Evolutionary conservation across 2,888 invertebrate species (phyloP), one percentile per base, ranked within the genome.

Genomic region (Brenthis daphne): DNA sequence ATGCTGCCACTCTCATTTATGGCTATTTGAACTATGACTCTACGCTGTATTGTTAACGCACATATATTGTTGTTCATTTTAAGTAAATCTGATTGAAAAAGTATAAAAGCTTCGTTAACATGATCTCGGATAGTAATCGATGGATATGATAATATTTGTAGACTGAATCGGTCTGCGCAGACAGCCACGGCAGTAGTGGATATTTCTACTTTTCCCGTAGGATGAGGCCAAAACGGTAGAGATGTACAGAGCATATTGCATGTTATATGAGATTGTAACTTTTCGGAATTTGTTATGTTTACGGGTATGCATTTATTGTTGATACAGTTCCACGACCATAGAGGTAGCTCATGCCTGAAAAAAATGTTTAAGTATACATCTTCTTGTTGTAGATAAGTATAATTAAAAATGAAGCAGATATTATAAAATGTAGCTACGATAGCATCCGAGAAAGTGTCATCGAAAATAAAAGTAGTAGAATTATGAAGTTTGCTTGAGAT

Each of bases 261-360:
- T 13, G 96, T 96, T 70, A 94, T 92, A 75, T 96, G 87, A 13
- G 96, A 95, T 73, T 91, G 95, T 76, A 90, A 90, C 78, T 78
- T 85, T 75, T 70, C 77, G 33, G 80, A 79, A 51, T 84, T 77
- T 3, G 79, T 76, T 69, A 83, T 80, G 76, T 83, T 83, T 56
- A 80, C 71, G 14, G 95, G 94, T 69, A 95, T 94, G 89, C 96
- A 96, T 77, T 94, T 94, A 74, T 94, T 94, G 55, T 90, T 87
- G 64, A 94, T 92, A 82, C 96, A 97, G 66, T 94, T 93, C 95
- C 96, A 96, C n/a, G 95, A 95, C 96, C 96, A 97, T 58, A 95
- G 93, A 13, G 93, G 93, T 51, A 79, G 72, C 77, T 84, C 55
- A 66, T 73, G 80, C 71, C 93, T 94, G 80, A 72, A 64, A 64